Conservation (phyloP, 2,888 invertebrate genomes). For the Gastrophysa polygoni region DNA sequence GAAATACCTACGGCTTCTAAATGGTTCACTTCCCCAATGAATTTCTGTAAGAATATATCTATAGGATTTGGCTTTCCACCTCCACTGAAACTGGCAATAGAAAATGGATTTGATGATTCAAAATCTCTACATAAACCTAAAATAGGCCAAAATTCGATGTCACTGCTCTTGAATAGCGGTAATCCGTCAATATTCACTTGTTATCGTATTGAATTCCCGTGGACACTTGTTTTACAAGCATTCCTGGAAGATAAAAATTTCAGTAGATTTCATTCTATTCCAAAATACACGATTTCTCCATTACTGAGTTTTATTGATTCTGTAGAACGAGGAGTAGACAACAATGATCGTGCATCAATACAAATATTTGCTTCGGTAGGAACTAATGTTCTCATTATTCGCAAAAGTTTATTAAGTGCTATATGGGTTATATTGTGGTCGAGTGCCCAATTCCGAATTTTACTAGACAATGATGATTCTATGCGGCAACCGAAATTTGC, state of each 20-base stretch:
- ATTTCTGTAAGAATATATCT: not conserved
- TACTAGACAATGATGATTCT: too few species aligned
- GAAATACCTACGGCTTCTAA: too few species aligned
- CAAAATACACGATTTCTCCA: not conserved
- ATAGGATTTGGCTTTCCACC: not conserved
- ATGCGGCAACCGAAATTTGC: too few species aligned
- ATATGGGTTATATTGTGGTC: too few species aligned
- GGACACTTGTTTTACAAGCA: too few species aligned
- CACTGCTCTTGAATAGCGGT: not conserved
- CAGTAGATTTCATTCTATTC: not conserved
- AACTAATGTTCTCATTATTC: too few species aligned
- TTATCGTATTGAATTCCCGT: not conserved
- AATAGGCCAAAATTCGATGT: slow-evolving; percentile 2
- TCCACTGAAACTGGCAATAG: not conserved
- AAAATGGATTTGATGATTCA: not conserved
- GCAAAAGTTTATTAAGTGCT: too few species aligned
- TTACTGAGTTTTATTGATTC: not conserved
- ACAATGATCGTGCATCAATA: not conserved
- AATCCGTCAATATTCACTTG: not conserved
- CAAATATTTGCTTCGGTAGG: too few species aligned
- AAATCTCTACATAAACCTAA: not conserved
- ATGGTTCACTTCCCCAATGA: too few species aligned
- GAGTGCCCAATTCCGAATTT: too few species aligned
- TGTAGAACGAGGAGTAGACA: not conserved
- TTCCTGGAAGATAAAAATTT: not conserved